Evolutionary conservation across 2,888 invertebrate species (phyloP), one percentile per base, ranked within the genome.

Genomic region (Ophraella communa): DNA sequence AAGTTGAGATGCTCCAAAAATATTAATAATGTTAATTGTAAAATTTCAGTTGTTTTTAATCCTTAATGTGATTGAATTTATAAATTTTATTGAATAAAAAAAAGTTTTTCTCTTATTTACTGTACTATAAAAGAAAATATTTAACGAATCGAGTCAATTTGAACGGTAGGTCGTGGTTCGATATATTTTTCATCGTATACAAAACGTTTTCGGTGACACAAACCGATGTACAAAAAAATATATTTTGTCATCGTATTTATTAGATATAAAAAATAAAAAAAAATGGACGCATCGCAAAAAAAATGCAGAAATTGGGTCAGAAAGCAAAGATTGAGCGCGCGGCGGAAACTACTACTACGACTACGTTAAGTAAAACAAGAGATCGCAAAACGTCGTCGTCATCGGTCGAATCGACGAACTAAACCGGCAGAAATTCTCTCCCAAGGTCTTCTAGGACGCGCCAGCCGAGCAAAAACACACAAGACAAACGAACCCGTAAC

Each of bases 391-490:
- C 24, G 30, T 20, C 23, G 45, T 5, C 24, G 30, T 20, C 23
- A 30, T 5, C 45, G 45, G 27, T 23, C 49, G 47, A 59, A 52
- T 42, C 52, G n/a, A n/a, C 27, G 52, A 60, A 39, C 30, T 42
- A 56, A 42, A 63, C 52, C 60, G 56, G 61, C 62, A 65, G 66
- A 66, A 65, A 67, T 56, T 56, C 59, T 51, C 60, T 53, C 53
- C 66, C 67, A 69, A 69, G 67, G 67, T 61, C 69, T 67, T 57
- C 53, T 59, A 56, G 58, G 65, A 62, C 61, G 67, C 56, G 45
- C 53, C 62, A 33, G 62, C 39, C 65, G 35, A 65, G 65, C 66
- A 68, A 68, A 68, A 68, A 66, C 68, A n/a, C n/a, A 64, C 59
- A 68, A 64, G 64, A 59, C 59, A 65, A 63, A 62, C 62, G 62